Conservation (phyloP, 2,797 vertebrate species). For the Sylvia borin region DNA sequence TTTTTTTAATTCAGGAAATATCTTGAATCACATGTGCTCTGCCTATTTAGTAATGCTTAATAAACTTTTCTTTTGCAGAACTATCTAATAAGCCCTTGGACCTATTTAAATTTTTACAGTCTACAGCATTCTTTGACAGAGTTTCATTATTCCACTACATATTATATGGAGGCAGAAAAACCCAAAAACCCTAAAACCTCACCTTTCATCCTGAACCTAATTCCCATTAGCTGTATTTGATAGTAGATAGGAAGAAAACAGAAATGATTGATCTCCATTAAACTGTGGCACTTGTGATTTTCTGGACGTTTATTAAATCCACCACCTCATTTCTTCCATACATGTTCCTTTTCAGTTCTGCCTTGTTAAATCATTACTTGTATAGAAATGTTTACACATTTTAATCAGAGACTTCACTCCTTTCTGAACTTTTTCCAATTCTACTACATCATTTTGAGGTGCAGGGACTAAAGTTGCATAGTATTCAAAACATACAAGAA, state of each 20-base stretch:
- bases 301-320: background rate
- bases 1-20: background rate
- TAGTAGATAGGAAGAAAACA: background rate
- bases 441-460: background rate
- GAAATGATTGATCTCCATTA: background rate
- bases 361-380: background rate
- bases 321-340: background rate
- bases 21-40: background rate
- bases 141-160: background rate
- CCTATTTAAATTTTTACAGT: background rate
- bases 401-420: background rate
- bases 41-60: background rate
- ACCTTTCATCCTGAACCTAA: background rate
- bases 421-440: background rate
- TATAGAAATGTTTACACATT: background rate
- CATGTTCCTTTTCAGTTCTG: background rate
- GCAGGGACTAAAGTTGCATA: accelerated
- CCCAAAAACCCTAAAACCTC: accelerated
- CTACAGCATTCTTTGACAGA: background rate
- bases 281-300: background rate
- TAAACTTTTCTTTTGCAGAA: background rate
- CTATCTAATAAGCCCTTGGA: background rate
- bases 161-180: accelerated
- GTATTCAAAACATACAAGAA: background rate
- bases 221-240: background rate